phyloP scores from a whole-genome alignment of 2,888 invertebrate genomes.

The Stictocephala bisonia region DNA sequence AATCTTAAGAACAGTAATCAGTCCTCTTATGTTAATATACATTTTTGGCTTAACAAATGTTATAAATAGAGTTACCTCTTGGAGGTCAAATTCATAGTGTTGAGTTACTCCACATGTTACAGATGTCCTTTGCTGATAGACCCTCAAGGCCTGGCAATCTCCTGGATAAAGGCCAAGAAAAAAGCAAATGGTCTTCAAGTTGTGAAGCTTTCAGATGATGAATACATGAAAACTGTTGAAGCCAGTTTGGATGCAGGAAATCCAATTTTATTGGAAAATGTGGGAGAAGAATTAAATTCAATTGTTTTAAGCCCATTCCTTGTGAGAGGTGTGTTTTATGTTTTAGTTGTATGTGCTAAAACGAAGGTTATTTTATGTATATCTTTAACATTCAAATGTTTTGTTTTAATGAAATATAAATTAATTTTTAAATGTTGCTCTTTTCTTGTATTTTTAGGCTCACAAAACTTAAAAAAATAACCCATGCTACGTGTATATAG shows the following conservation, averaged over 20 bases:
- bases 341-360: too few species aligned
- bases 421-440: neutral
- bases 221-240: slow-evolving; percentile 82
- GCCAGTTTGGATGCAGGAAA: slow-evolving; percentile 79
- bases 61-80: too few species aligned
- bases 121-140: slow-evolving; percentile 85
- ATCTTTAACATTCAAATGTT: slow-evolving; percentile 64
- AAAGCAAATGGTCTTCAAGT: slow-evolving; percentile 76
- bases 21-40: too few species aligned
- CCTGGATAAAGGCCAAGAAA: slow-evolving; percentile 88
- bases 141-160: slow-evolving; percentile 87
- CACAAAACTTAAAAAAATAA: too few species aligned
- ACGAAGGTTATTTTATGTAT: neutral
- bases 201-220: slow-evolving; percentile 78
- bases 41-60: too few species aligned
- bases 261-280: slow-evolving; percentile 81
- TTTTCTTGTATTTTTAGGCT: too few species aligned
- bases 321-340: slow-evolving; percentile 6
- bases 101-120: slow-evolving; percentile 6
- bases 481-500: too few species aligned
- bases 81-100: too few species aligned
- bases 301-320: slow-evolving; percentile 18
- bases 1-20: too few species aligned
- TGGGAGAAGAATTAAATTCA: slow-evolving; percentile 78
- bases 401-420: slow-evolving; percentile 72